Conservation (phyloP, 2,797 vertebrate species). For the Crenichthys baileyi region DNA sequence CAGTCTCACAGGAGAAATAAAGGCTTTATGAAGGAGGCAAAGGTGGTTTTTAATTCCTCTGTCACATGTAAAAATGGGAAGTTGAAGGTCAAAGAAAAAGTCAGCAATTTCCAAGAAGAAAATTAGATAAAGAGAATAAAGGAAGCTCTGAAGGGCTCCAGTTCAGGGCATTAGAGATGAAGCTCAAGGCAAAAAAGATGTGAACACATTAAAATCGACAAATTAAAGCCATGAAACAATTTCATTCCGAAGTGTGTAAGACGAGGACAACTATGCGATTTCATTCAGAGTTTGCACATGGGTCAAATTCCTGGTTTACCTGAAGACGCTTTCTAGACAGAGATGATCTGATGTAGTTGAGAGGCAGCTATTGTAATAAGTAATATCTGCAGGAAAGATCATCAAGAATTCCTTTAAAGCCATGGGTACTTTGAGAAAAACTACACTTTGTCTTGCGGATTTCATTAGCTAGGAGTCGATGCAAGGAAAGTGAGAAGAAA, state of each 20-base stretch:
- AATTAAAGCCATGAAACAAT: slow-evolving; percentile 33
- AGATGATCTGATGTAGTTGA: neutral
- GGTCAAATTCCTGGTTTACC: neutral
- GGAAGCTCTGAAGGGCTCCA: slow-evolving; percentile 12
- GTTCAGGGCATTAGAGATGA: slow-evolving; percentile 19
- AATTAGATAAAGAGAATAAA: slow-evolving; percentile 37
- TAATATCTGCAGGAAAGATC: neutral
- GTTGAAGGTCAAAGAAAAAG: slow-evolving; percentile 43
- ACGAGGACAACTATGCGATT: neutral
- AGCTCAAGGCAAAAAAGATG: slow-evolving; percentile 18
- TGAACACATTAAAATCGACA: slow-evolving; percentile 19
- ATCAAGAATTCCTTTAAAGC: too few species aligned
- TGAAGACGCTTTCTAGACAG: neutral
- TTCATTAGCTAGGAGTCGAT: neutral
- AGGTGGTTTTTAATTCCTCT: slow-evolving; percentile 11
- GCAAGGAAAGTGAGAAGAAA: neutral
- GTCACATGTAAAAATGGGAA: slow-evolving; percentile 25
- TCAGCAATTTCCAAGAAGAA: slow-evolving; percentile 35
- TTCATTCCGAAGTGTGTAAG: neutral
- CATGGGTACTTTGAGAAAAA: too few species aligned
- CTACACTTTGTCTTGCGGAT: neutral
- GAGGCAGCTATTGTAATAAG: neutral
- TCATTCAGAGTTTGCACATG: slow-evolving; percentile 4
- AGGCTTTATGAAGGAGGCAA: slow-evolving; percentile 3
- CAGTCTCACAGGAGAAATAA: slow-evolving; percentile 26